Percentiles rank a stretch among this genome's conserved stretches.
phyloP scores from a whole-genome alignment of 2,797 vertebrate species.

The Serranus cabrilla region DNA sequence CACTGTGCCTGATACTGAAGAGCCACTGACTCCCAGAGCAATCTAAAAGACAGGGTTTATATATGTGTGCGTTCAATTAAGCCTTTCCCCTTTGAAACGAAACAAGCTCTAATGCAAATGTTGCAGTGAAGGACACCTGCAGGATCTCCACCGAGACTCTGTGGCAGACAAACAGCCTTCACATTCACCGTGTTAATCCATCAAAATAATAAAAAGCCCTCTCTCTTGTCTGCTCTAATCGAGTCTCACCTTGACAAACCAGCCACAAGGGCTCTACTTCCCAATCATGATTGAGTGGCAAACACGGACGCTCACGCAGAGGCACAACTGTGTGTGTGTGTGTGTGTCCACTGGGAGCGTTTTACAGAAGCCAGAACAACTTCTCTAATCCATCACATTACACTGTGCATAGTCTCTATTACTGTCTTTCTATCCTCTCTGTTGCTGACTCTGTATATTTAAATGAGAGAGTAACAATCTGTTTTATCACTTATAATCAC shows the following conservation, averaged over 20 bases:
- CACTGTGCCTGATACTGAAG: not conserved
- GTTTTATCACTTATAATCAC: not conserved
- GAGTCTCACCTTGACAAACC: slow-evolving; percentile 55
- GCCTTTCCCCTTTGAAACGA: slow-evolving; percentile 5
- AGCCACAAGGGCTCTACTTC: slow-evolving; percentile 28
- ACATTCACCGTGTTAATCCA: slow-evolving; percentile 25
- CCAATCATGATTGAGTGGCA: slow-evolving; percentile 46
- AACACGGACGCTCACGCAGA: not conserved
- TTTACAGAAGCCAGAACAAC: slow-evolving; percentile 31
- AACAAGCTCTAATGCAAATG: slow-evolving; percentile 11
- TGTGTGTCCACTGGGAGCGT: slow-evolving; percentile 34
- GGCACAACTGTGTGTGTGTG: not conserved
- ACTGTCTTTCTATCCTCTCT: not conserved
- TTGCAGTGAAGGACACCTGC: slow-evolving; percentile 29
- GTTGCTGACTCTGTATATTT: slow-evolving; percentile 1
- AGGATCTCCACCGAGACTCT: slow-evolving; percentile 7
- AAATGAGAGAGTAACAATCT: not conserved
- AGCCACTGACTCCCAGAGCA: slow-evolving; percentile 1
- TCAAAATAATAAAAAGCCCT: slow-evolving; percentile 42
- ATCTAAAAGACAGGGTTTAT: not conserved
- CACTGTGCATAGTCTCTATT: not conserved
- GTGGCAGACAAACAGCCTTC: slow-evolving; percentile 51
- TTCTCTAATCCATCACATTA: slow-evolving; percentile 32
- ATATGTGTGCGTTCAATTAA: not conserved
- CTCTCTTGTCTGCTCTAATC: slow-evolving; percentile 39